Evolutionary conservation across 2,888 invertebrate species (phyloP), one percentile per base, ranked within the genome.

Genomic region (Philopedon plagiatum): DNA sequence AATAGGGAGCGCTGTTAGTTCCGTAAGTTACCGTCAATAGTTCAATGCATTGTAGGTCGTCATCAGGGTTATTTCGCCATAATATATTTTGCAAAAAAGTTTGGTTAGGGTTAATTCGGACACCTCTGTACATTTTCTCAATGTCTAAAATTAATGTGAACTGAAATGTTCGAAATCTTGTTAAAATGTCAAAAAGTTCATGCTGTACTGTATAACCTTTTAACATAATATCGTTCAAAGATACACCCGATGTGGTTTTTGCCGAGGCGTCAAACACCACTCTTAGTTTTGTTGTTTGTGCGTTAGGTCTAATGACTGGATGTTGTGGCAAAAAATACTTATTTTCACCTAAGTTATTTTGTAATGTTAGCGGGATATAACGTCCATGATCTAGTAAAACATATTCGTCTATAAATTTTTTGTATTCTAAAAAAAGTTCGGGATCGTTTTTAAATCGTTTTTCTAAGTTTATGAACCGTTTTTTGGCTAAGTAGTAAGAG

Each of bases 121-220:
- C 51, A 49, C 67, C 56, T 18, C 62, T 29, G 46, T 56, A 74
- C 74, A 74, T 74, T 67, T 73, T 75, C 69, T 65, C 11, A 46
- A 69, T 72, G 46, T 75, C 75, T 26, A 32, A 13, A 29, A 57
- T 70, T 8, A 73, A 15, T 23, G 57, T 65, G 49, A 26, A 74
- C 32, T 57, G 8, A 26, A 49, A 71, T n/a, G 13, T 19, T 21
- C 71, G 23, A 49, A 67, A 67, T 29, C 66, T 15, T 29, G 32
- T 23, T 15, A 73, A 39, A 54, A 75, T 73, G 29, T 75, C 66
- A 37, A 66, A 72, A 11, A 70, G 34, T 41, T 75, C 75, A 19
- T 69, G 66, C 39, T 73, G 69, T 0, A 72, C 68, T 9, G 49
- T 61, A 49, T 11, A 67, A 8, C 68, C 71, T 54, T 71, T 71